Evolutionary conservation across 2,888 invertebrate species (phyloP).

Genomic region (Melinopterus prodromus): DNA sequence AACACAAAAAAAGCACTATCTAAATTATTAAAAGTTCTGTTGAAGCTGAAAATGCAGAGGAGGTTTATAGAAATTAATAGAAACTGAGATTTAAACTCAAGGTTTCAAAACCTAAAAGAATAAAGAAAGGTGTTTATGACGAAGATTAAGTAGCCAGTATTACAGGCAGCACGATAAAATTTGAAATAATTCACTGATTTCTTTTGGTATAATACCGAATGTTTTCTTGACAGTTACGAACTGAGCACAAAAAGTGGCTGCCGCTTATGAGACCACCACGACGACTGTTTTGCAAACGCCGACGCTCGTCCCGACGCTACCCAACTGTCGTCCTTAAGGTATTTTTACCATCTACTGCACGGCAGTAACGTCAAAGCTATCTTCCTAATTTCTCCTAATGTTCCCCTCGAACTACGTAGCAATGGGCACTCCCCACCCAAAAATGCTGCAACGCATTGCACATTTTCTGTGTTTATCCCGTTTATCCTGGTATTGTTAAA

Average conservation of each 20-base stretch:
- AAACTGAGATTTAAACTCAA: background rate
- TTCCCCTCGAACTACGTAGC: background rate
- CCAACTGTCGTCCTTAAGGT: conserved; percentile 43
- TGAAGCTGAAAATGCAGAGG: background rate
- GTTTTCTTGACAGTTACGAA: conserved; percentile 27
- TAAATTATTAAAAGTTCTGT: background rate
- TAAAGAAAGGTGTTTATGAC: background rate
- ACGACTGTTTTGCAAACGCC: conserved; percentile 44
- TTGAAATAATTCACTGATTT: background rate
- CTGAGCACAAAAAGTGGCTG: conserved; percentile 26
- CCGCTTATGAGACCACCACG: conserved; percentile 49
- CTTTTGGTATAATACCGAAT: background rate
- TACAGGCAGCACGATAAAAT: background rate
- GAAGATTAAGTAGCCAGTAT: too few relatives aligned
- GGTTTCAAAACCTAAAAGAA: background rate
- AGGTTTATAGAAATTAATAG: background rate
- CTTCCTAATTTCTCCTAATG: conserved; percentile 14
- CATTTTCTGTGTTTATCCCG: background rate
- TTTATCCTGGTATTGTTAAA: background rate
- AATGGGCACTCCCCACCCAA: background rate
- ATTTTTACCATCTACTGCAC: conserved; percentile 50
- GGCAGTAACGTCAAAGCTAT: conserved; percentile 40
- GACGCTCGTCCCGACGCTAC: conserved; percentile 36
- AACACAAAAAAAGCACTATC: conserved; percentile 10
- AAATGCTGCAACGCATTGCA: background rate